A percentile compares a stretch with the other conserved stretches of the same genome.
phyloP scores from a whole-genome alignment of 1,140 invertebrate species.

The Eulimnadia texana region DNA sequence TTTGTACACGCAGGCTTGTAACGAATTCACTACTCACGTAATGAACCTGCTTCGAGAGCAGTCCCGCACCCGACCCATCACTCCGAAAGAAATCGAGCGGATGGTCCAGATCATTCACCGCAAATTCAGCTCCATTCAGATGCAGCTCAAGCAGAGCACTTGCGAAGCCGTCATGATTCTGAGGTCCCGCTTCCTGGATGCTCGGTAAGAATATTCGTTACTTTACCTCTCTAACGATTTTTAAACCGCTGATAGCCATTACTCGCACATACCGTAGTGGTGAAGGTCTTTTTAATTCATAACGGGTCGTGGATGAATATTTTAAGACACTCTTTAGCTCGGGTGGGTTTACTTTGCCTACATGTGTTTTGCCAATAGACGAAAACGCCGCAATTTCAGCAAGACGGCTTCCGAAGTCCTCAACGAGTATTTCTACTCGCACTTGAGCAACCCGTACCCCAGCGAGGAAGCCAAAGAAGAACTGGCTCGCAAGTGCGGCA shows the following conservation, averaged over 20 bases:
- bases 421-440: slow-evolving; percentile 99
- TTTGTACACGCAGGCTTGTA: slow-evolving; percentile 63
- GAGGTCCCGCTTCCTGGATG: slow-evolving; percentile 83
- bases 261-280: neutral
- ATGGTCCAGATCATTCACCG: slow-evolving; percentile 99
- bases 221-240: slow-evolving; percentile 1
- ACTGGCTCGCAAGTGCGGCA: slow-evolving; percentile 96
- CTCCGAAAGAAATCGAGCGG: slow-evolving; percentile 92
- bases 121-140: slow-evolving; percentile 99
- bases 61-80: slow-evolving; percentile 88
- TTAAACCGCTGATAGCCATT: no score
- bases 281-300: neutral
- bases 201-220: slow-evolving; percentile 40
- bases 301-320: no score
- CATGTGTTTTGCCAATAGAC: slow-evolving; percentile 39
- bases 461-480: slow-evolving; percentile 99
- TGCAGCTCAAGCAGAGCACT: slow-evolving; percentile 98
- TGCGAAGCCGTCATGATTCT: slow-evolving; percentile 99
- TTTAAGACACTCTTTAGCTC: neutral
- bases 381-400: slow-evolving; percentile 98
- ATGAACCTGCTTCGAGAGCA: slow-evolving; percentile 97
- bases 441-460: slow-evolving; percentile 98
- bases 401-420: slow-evolving; percentile 99
- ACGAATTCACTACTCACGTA: slow-evolving; percentile 99
- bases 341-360: neutral